phyloP scores from a whole-genome alignment of 2,888 invertebrate species.

The Archaeoteleia sp. region DNA sequence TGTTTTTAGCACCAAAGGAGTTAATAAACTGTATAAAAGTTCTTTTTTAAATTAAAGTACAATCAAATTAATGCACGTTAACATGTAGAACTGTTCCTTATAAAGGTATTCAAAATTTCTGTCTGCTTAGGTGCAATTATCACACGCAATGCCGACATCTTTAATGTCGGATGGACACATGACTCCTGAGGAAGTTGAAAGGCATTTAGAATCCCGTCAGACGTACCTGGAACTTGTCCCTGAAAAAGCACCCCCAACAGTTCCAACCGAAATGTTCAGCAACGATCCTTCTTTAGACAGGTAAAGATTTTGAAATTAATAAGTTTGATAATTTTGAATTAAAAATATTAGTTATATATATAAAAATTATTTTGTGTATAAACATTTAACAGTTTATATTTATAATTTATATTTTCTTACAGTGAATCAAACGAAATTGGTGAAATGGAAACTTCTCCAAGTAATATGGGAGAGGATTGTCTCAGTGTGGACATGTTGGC shows the following conservation, averaged over 20 bases:
- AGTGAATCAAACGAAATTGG: conserved; percentile 89
- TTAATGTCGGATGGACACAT: conserved; percentile 86
- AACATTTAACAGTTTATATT: background rate
- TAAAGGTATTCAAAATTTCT: no score
- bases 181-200: conserved; percentile 93
- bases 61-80: no score
- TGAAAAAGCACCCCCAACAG: conserved; percentile 90
- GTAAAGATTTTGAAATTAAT: conserved; percentile 75
- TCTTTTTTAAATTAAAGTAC: conserved; percentile 4
- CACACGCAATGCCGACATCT: conserved; percentile 76
- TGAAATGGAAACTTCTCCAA: conserved; percentile 87
- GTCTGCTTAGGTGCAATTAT: conserved; percentile 76
- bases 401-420: conserved; percentile 66
- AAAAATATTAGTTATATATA: background rate
- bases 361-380: background rate
- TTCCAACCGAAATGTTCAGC: conserved; percentile 95
- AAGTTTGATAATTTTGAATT: background rate
- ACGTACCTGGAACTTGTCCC: conserved; percentile 87
- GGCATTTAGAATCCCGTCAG: conserved; percentile 90
- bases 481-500: conserved; percentile 81
- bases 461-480: conserved; percentile 88
- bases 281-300: conserved; percentile 93
- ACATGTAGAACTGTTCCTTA: no score
- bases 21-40: no score
- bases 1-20: no score